A percentile compares a stretch with the other conserved stretches of the same genome.
Evolutionary conservation across 2,797 vertebrate genomes (phyloP).

Genomic region (Prunella strophiata): DNA sequence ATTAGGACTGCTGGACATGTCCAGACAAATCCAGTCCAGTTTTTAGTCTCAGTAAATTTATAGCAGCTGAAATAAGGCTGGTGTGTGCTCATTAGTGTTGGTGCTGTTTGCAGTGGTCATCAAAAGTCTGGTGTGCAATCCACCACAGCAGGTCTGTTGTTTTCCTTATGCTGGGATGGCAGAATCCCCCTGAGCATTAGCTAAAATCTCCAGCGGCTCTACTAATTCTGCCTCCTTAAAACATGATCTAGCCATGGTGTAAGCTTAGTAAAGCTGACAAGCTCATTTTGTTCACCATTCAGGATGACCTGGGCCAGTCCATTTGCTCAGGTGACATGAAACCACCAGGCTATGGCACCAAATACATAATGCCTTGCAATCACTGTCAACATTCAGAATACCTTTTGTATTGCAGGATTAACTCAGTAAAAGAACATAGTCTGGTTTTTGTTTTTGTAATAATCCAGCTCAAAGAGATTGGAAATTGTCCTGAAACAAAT

Average conservation of each 20-base stretch:
- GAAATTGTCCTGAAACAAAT: not conserved
- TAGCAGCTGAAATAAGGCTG: not conserved
- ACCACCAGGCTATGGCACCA: not conserved
- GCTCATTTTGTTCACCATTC: not conserved
- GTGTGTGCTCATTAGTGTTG: not conserved
- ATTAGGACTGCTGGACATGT: not conserved
- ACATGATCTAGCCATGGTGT: not conserved
- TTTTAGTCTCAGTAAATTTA: not conserved
- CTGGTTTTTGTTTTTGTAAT: not conserved
- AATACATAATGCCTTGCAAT: not conserved
- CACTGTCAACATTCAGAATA: not conserved
- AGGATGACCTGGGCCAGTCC: not conserved
- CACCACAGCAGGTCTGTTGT: not conserved
- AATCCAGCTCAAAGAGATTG: not conserved
- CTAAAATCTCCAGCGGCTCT: not conserved
- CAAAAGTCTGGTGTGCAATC: not conserved
- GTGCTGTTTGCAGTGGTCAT: not conserved
- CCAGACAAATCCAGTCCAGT: not conserved
- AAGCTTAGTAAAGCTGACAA: not conserved
- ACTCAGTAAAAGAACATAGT: not conserved
- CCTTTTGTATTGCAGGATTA: not conserved
- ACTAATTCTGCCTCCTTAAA: not conserved
- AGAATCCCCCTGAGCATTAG: not conserved
- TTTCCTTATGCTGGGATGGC: not conserved
- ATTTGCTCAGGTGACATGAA: not conserved